phyloP scores from a whole-genome alignment of 1,140 invertebrate genomes.

The Hypsibius dujardini region DNA sequence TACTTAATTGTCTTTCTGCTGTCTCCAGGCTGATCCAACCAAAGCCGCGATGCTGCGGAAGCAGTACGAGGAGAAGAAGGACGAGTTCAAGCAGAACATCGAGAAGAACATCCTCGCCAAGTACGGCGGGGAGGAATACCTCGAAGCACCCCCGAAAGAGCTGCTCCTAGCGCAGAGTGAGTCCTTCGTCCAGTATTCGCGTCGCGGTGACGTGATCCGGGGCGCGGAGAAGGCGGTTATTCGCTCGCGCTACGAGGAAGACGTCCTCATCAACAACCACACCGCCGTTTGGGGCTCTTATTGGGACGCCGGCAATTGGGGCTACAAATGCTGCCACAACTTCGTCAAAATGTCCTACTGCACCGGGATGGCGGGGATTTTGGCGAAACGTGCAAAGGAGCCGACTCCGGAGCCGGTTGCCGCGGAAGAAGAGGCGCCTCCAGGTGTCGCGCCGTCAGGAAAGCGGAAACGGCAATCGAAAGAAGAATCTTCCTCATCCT shows the following conservation, averaged over 20 bases:
- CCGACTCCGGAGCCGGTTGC: neutral
- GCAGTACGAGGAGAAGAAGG: constrained; percentile 73
- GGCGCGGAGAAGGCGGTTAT: constrained; percentile 70
- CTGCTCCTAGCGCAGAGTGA: constrained; percentile 83
- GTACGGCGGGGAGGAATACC: constrained; percentile 79
- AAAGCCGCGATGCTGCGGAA: constrained; percentile 77
- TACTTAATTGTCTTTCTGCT: no score
- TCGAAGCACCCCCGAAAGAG: constrained; percentile 63
- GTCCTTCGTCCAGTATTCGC: constrained; percentile 83
- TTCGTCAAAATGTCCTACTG: constrained; percentile 59
- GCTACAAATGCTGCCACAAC: constrained; percentile 86
- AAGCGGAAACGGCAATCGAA: neutral
- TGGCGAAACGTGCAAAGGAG: neutral
- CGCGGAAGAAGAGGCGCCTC: neutral
- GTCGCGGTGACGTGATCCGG: constrained; percentile 65
- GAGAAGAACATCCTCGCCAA: constrained; percentile 58
- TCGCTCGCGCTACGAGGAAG: constrained; percentile 82
- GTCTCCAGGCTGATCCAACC: constrained; percentile 72
- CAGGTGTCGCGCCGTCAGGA: neutral
- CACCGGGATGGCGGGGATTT: constrained; percentile 55
- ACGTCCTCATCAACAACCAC: constrained; percentile 77
- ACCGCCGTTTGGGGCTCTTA: constrained; percentile 84
- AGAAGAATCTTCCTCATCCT: neutral
- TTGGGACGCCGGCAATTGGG: constrained; percentile 80
- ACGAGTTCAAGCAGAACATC: constrained; percentile 56